A percentile compares a stretch with the other conserved stretches of the same genome.
These are phyloP conservation scores for Picus viridis DNA, from an alignment of 2,797 vertebrate genomes.

Conservation along the genomic window DNA sequence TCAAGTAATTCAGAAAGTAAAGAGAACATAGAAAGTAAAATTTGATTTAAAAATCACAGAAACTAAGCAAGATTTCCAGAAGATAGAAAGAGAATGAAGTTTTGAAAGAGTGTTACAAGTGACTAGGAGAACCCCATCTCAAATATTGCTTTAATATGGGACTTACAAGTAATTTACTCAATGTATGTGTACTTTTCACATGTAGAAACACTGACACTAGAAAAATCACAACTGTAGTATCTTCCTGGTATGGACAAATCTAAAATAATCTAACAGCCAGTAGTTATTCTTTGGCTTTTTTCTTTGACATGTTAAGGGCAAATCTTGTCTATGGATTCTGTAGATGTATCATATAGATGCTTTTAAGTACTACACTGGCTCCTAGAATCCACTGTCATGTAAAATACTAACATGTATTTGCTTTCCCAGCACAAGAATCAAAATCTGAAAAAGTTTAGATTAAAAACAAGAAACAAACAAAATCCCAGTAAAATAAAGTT, in stretches of 20 bases:
- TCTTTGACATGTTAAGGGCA: neutral
- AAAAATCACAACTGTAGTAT: neutral
- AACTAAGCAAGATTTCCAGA: neutral
- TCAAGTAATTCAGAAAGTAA: neutral
- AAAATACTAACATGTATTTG: neutral
- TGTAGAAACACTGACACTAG: neutral
- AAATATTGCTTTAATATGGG: neutral
- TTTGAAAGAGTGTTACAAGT: neutral
- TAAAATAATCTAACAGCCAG: neutral
- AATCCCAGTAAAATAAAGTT: neutral
- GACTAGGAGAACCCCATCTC: neutral
- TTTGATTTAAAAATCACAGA: neutral
- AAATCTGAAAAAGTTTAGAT: neutral
- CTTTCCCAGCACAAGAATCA: neutral
- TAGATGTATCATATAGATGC: neutral
- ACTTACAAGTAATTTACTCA: neutral
- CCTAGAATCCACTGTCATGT: neutral
- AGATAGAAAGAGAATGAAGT: neutral
- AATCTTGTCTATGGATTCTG: neutral
- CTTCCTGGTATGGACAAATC: neutral
- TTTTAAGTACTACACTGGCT: neutral
- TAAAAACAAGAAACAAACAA: neutral
- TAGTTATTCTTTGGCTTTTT: neutral
- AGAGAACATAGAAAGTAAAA: neutral
- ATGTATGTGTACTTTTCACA: neutral